Base-by-base conservation (phyloP, 2,797 vertebrate genomes). In the Manis crassicaudata region DNA sequence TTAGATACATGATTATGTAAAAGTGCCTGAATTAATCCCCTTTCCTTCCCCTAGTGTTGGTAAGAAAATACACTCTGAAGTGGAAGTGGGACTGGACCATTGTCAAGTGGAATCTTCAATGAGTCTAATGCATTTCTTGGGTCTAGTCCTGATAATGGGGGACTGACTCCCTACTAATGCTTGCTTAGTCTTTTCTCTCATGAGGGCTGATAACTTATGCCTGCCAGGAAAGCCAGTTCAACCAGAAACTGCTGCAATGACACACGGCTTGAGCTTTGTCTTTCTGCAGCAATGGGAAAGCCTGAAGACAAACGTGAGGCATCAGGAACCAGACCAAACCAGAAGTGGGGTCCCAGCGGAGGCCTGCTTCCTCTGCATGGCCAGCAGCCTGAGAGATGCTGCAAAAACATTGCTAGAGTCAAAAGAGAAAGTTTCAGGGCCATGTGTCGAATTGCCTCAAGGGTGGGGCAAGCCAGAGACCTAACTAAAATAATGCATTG, bases 1-100 rank as follows among this genome's bases (percentile, higher is more conserved):
- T 82, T 89, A 95, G 52, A 84, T 75, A 63, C 2, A 6, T 80
- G 80, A 90, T 81, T 94, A 88, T n/a, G 68, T 65, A 84, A 95
- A 95, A 60, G 12, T 94, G 12, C 63, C 35, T 81, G 40, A 58
- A 37, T 87, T 76, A 65, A 40, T 91, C 60, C 12, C 35, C 5
- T 82, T 56, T 32, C 29, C 79, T 87, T 77, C 40, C 29, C 63
- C 83, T 60, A 77, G n/a, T 89, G 56, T 73, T 62, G 20, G n/a
- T 9, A 77, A 87, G 40, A 76, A 52, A 25, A 72, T 43, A 13
- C 2, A 21, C 14, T 87, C 13, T 29, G 72, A 67, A 76, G 54
- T 35, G 12, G 37, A 23, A 76, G 18, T 25, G 32, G 43, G 13
- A 7, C 14, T 50, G 50, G 67, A 29, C 50, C 54, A 82, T 50